Conservation (phyloP, 2,888 invertebrate genomes). For the Plebejus anna region DNA sequence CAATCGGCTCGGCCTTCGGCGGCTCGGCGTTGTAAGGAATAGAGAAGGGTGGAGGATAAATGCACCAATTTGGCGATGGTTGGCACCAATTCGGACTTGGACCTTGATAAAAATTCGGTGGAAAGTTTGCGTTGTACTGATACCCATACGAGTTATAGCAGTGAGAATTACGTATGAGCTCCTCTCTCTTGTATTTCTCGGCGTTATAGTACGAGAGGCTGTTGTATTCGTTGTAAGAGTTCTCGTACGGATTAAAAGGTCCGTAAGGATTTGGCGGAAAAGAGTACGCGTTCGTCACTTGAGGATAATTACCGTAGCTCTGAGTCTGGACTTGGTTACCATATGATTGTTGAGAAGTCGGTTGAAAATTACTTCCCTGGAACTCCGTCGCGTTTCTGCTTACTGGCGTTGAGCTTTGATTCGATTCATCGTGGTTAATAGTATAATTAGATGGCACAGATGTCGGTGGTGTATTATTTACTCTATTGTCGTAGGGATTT, state of each 20-base stretch:
- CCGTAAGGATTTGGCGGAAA: conserved; percentile 73
- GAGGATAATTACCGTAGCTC: conserved; percentile 72
- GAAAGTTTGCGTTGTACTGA: conserved; percentile 77
- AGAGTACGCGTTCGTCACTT: conserved; percentile 67
- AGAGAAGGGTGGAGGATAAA: conserved; percentile 79
- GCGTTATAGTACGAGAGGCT: conserved; percentile 76
- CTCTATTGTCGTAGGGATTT: conserved; percentile 64
- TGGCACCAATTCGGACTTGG: conserved; percentile 75
- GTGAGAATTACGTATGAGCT: conserved; percentile 71
- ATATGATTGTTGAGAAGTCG: conserved; percentile 63
- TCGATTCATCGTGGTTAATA: conserved; percentile 62
- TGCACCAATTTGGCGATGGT: conserved; percentile 82
- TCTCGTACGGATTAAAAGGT: conserved; percentile 75
- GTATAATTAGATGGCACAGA: conserved; percentile 65
- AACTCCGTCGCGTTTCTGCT: conserved; percentile 62
- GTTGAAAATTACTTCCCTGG: conserved; percentile 64
- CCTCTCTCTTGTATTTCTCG: conserved; percentile 77
- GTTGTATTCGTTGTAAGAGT: conserved; percentile 74
- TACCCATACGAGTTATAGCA: conserved; percentile 80
- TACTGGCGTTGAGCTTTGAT: conserved; percentile 50
- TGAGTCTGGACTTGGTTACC: conserved; percentile 66
- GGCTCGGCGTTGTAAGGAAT: conserved; percentile 77
- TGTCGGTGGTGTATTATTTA: conserved; percentile 51
- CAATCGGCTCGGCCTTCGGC: conserved; percentile 87
- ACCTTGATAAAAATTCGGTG: conserved; percentile 78